Base-by-base conservation (phyloP, 2,888 invertebrate species). In the Sinodicranocentrus sp. region DNA sequence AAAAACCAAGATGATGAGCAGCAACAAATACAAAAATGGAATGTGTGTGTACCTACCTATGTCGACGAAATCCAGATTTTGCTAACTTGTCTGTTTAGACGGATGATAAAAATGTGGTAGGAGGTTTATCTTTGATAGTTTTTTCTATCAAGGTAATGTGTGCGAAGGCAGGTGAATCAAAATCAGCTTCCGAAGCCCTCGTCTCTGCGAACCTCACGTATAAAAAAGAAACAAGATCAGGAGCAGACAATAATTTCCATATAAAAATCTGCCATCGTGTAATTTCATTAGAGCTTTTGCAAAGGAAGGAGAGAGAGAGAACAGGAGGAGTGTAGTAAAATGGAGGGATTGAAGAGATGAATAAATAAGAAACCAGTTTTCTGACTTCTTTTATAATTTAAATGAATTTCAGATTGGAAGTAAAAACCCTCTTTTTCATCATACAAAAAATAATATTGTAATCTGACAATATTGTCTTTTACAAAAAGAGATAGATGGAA, bases 351-450 rank as follows among this genome's bases (percentile, higher is more conserved):
- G 21, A 25, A 5, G 21, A 44, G 67, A 67, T 44, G 67, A 67
- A 67, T 67, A 67, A 67, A 76, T 67, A 67, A 76, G 57, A 76
- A 76, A 76, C 76, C 67, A 67, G 76, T 76, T 67, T 76, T 67
- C 39, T 54, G n/a, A 13, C 23, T 65, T 54, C 57, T 25, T 33
- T 61, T 61, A 10, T 67, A 76, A 76, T 76, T 76, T 67, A 76
- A 76, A 76, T 76, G 75, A 75, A 75, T 33, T 63, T 65, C n/a
- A 75, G 75, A 75, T 63, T 63, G 75, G 33, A 33, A 26, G 52
- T 39, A 39, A 59, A 26, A 68, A 71, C 57, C 61, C 21, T 28
- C 71, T 73, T 73, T 73, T 43, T 61, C 39, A 28, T 23, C 17
- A 25, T 25, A 39, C 39, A 23, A 23, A 8, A 57, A 13, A 23